phyloP scores from a whole-genome alignment of 2,797 vertebrate species.

The Cheirogaleus major region DNA sequence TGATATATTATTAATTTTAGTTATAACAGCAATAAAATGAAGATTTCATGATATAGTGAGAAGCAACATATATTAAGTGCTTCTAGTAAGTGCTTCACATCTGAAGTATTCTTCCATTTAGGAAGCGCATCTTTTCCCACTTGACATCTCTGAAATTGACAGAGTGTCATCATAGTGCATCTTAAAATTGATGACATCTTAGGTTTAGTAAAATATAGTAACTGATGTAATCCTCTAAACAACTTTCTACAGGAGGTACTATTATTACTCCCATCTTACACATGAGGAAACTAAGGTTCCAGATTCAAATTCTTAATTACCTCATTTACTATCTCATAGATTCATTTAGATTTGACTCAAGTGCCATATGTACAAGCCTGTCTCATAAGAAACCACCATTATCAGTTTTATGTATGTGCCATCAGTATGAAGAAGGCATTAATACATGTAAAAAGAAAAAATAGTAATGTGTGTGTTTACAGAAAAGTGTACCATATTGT shows the following conservation, averaged over 20 bases:
- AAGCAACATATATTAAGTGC: neutral
- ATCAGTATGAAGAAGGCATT: neutral
- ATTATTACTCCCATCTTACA: neutral
- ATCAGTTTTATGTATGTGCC: neutral
- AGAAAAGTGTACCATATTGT: neutral
- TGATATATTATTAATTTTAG: neutral
- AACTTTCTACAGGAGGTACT: neutral
- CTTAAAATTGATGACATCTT: neutral
- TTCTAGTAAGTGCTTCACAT: neutral
- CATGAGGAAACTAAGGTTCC: neutral
- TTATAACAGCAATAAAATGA: neutral
- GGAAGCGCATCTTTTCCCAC: neutral
- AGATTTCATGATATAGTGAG: neutral
- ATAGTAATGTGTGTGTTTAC: neutral
- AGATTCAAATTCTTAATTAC: neutral
- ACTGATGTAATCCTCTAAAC: neutral
- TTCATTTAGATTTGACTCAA: neutral
- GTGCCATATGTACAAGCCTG: neutral
- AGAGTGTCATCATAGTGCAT: neutral
- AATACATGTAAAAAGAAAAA: neutral
- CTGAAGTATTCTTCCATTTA: neutral
- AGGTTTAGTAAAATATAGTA: neutral
- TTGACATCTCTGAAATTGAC: neutral
- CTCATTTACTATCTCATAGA: neutral
- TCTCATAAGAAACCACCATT: neutral